Conservation (phyloP, 2,113 vertebrate genomes). For the Prietella phreatophila region DNA sequence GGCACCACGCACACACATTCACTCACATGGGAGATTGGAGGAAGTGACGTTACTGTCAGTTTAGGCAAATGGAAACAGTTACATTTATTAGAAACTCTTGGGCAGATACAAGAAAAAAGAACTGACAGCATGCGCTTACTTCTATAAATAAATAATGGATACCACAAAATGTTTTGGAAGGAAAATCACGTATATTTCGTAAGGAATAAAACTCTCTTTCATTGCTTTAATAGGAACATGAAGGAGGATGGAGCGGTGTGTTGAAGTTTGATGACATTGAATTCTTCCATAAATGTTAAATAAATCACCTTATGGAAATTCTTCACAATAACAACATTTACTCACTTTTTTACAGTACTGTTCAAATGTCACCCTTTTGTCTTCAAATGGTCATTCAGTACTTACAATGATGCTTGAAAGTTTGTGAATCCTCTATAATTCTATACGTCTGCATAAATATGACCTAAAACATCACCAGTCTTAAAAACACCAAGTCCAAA, state of each 20-base stretch:
- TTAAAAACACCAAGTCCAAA: too few species aligned
- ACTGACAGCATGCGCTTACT: not conserved
- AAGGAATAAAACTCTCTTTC: too few species aligned
- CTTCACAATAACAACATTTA: not conserved
- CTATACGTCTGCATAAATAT: too few species aligned
- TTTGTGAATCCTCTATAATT: too few species aligned
- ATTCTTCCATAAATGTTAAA: not conserved
- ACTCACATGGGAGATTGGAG: not conserved
- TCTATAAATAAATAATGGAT: not conserved
- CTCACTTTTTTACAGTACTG: not conserved
- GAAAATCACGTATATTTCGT: too few species aligned
- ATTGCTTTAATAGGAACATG: too few species aligned
- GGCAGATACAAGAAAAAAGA: not conserved
- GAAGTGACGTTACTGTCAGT: not conserved
- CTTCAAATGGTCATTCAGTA: not conserved
- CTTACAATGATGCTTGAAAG: too few species aligned
- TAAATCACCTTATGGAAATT: not conserved
- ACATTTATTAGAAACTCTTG: not conserved
- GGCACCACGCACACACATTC: not conserved
- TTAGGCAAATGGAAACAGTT: not conserved
- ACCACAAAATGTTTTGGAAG: not conserved
- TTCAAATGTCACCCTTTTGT: not conserved
- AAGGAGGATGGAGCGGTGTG: too few species aligned
- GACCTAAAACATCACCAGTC: too few species aligned
- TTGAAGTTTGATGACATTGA: not conserved